Evolutionary conservation across 2,113 vertebrate genomes (phyloP).

Genomic region (Anser brachyrhynchus): DNA sequence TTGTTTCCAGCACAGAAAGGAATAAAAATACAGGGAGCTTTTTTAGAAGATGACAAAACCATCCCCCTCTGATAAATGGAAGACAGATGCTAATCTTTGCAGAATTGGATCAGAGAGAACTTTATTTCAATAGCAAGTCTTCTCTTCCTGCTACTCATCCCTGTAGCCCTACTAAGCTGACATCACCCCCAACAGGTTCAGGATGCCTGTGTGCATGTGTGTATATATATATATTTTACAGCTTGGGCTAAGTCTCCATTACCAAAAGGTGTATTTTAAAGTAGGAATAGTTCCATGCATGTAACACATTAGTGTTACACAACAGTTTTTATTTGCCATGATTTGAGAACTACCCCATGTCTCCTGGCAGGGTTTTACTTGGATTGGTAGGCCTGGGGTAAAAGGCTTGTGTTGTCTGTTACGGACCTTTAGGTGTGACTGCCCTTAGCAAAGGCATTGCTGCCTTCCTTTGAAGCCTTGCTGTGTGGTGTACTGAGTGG

Average conservation of each 20-base stretch:
- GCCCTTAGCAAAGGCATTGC: neutral
- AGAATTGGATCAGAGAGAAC: neutral
- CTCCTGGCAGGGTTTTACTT: neutral
- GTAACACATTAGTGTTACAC: neutral
- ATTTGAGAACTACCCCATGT: neutral
- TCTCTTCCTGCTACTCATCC: accelerated
- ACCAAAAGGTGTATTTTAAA: neutral
- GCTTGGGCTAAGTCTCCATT: neutral
- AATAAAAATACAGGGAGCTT: neutral
- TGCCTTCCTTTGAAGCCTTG: neutral
- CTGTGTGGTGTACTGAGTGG: neutral
- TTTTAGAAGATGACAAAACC: neutral
- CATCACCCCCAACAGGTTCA: neutral
- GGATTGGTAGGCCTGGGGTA: neutral
- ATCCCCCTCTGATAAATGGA: neutral
- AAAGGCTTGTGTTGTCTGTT: neutral
- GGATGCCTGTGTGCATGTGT: neutral
- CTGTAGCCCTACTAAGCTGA: neutral
- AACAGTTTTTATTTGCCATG: neutral
- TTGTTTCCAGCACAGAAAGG: neutral
- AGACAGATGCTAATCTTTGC: neutral
- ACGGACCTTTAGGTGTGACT: neutral
- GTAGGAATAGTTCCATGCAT: neutral
- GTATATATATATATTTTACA: neutral
- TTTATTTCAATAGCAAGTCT: neutral